Evolutionary conservation across 2,888 invertebrate genomes (phyloP).

Genomic region (Drosophila melanocephala): DNA sequence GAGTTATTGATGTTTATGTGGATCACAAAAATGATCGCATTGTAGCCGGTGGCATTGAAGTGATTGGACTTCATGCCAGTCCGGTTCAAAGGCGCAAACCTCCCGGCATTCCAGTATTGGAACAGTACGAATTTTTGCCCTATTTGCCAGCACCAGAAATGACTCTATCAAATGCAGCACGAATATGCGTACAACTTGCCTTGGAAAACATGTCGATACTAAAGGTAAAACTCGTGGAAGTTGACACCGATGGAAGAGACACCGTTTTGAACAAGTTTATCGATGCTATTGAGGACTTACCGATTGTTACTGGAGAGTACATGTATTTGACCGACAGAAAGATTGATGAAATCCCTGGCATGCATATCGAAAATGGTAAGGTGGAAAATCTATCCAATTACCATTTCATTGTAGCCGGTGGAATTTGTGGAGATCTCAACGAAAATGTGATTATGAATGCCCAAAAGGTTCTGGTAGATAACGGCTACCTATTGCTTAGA

Average conservation of each 20-base stretch:
- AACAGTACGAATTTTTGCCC: slow-evolving; percentile 91
- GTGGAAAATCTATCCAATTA: slow-evolving; percentile 84
- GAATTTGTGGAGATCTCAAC: slow-evolving; percentile 63
- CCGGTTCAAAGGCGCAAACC: slow-evolving; percentile 90
- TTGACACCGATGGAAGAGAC: slow-evolving; percentile 86
- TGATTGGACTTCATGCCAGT: slow-evolving; percentile 91
- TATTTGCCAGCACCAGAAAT: slow-evolving; percentile 85
- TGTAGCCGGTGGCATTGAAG: slow-evolving; percentile 91
- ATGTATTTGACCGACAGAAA: slow-evolving; percentile 85
- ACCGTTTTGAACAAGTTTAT: slow-evolving; percentile 87
- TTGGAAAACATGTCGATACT: slow-evolving; percentile 89
- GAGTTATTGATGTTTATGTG: slow-evolving; percentile 80
- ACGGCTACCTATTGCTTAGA: slow-evolving; percentile 88
- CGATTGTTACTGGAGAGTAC: slow-evolving; percentile 89
- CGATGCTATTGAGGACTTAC: slow-evolving; percentile 89
- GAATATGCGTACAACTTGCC: slow-evolving; percentile 89
- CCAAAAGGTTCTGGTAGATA: slow-evolving; percentile 86
- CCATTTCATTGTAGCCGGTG: slow-evolving; percentile 78
- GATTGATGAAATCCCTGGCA: slow-evolving; percentile 85
- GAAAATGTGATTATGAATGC: slow-evolving; percentile 85
- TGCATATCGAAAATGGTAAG: slow-evolving; percentile 89
- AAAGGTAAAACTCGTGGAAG: slow-evolving; percentile 88
- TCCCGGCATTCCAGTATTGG: slow-evolving; percentile 91
- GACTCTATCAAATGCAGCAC: slow-evolving; percentile 86
- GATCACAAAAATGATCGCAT: slow-evolving; percentile 79